phyloP scores from a whole-genome alignment of 2,888 invertebrate genomes.

The Creontiades dilutus region DNA sequence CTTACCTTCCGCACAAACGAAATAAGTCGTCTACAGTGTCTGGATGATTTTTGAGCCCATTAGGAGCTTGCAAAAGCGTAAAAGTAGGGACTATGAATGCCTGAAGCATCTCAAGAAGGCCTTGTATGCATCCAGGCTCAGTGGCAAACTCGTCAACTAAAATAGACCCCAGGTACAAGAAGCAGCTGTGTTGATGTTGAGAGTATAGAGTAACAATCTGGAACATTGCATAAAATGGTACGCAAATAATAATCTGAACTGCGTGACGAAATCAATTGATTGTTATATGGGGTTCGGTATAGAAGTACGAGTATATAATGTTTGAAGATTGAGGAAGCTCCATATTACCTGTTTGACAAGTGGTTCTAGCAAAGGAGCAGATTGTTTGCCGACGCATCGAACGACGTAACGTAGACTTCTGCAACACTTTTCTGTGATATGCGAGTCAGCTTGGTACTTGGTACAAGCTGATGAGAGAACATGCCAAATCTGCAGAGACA shows the following conservation, averaged over 20 bases:
- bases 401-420: slow-evolving; percentile 93
- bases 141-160: slow-evolving; percentile 93
- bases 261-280: too few relatives aligned
- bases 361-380: slow-evolving; percentile 87
- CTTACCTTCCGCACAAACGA: slow-evolving; percentile 85
- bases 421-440: slow-evolving; percentile 95
- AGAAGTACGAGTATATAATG: too few relatives aligned
- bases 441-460: slow-evolving; percentile 88
- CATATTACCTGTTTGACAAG: slow-evolving; percentile 87
- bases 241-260: too few relatives aligned
- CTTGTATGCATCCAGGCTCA: slow-evolving; percentile 85
- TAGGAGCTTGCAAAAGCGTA: slow-evolving; percentile 85
- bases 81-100: slow-evolving; percentile 91
- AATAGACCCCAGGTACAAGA: slow-evolving; percentile 93
- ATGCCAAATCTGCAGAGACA: slow-evolving; percentile 89
- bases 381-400: slow-evolving; percentile 90
- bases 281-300: too few relatives aligned
- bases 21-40: slow-evolving; percentile 99
- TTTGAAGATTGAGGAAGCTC: background rate
- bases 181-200: slow-evolving; percentile 91
- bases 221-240: background rate
- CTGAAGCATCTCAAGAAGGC: slow-evolving; percentile 91
- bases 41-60: slow-evolving; percentile 93
- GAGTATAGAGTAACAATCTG: slow-evolving; percentile 87
- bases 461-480: slow-evolving; percentile 88